Evolutionary conservation across 2,113 vertebrate species (phyloP).

Genomic region (Chaetodon auriga): DNA sequence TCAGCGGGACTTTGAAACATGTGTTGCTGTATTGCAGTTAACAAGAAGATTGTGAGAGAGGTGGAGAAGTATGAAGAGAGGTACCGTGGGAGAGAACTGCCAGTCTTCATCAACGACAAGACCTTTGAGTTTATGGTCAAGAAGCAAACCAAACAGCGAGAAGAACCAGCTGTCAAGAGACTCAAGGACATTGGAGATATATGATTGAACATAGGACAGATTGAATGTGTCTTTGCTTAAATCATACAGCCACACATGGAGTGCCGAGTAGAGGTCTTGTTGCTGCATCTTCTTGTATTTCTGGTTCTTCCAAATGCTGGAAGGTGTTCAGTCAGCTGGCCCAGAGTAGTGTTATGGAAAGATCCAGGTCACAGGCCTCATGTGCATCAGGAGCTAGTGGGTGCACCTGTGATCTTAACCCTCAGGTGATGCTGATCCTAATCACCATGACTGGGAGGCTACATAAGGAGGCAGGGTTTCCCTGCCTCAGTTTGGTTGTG

Average conservation of each 20-base stretch:
- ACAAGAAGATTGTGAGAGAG: constrained; percentile 44
- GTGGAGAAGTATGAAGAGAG: constrained; percentile 78
- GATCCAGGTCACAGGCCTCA: too few species aligned
- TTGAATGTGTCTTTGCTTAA: background rate
- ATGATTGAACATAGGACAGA: background rate
- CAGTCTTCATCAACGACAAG: constrained; percentile 89
- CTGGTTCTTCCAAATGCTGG: constrained; percentile 67
- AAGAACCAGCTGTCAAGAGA: constrained; percentile 85
- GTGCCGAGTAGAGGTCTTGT: background rate
- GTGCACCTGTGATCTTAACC: too few species aligned
- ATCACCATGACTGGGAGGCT: too few species aligned
- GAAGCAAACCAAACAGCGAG: constrained; percentile 83
- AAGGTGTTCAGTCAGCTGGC: constrained; percentile 79
- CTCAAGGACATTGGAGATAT: constrained; percentile 75
- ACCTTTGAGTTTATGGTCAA: constrained; percentile 88
- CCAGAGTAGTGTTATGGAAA: too few species aligned
- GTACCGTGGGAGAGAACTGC: constrained; percentile 89
- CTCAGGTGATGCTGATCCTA: too few species aligned
- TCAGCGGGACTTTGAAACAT: background rate
- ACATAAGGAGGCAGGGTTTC: too few species aligned
- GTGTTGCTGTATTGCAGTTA: constrained; percentile 73
- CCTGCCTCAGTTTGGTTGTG: too few species aligned
- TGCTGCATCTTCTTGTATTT: constrained; percentile 12
- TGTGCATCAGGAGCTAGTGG: too few species aligned
- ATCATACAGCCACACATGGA: background rate